Conservation (phyloP, 1,140 invertebrate genomes). For the Drosophila nasuta region DNA sequence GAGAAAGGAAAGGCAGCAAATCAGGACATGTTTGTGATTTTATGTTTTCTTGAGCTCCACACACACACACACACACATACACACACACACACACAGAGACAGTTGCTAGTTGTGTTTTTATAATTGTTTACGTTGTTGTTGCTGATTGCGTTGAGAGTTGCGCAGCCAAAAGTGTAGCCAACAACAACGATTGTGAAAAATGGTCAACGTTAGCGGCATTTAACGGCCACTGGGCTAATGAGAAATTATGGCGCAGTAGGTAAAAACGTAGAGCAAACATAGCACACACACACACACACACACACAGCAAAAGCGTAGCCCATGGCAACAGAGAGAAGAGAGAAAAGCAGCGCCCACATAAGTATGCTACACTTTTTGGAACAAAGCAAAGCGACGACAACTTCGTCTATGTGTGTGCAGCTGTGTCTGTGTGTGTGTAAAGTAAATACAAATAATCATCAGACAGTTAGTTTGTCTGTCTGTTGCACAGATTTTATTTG, state of each 20-base stretch:
- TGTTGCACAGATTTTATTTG: slow-evolving; percentile 77
- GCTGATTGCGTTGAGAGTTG: slow-evolving; percentile 26
- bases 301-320: not conserved
- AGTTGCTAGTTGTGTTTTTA: slow-evolving; percentile 26
- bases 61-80: too few species aligned
- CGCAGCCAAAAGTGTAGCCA: not conserved
- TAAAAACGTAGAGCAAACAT: slow-evolving; percentile 56
- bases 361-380: slow-evolving; percentile 54
- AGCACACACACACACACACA: not conserved
- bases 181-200: slow-evolving; percentile 36
- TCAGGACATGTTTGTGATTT: slow-evolving; percentile 53
- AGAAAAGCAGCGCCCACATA: slow-evolving; percentile 24
- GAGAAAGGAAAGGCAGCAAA: slow-evolving; percentile 15
- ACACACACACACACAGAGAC: not conserved
- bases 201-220: slow-evolving; percentile 56
- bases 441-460: slow-evolving; percentile 81
- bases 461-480: slow-evolving; percentile 71
- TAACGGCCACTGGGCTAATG: slow-evolving; percentile 74
- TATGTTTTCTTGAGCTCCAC: slow-evolving; percentile 33
- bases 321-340: not conserved
- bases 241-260: slow-evolving; percentile 67
- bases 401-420: slow-evolving; percentile 14
- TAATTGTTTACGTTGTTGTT: slow-evolving; percentile 49
- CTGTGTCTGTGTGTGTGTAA: slow-evolving; percentile 34
- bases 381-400: slow-evolving; percentile 55